Percentiles rank a stretch among this genome's conserved stretches.
Conservation (phyloP, 1,140 invertebrate species). For the Leptopilina clavipes region DNA sequence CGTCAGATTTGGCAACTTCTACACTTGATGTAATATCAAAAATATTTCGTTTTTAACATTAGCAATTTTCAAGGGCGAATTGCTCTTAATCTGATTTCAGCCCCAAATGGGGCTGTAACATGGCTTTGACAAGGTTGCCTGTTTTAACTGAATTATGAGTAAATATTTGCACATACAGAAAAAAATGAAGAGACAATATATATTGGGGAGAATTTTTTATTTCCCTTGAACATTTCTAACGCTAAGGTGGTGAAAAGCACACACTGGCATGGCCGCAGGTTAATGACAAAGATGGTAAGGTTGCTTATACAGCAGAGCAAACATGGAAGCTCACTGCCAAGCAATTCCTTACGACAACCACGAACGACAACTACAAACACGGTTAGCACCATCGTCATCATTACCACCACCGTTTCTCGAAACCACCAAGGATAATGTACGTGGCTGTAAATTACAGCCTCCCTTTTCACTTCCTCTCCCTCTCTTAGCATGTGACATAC, state of each 20-base stretch:
- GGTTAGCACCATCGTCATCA: slow-evolving; percentile 51
- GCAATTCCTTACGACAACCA: slow-evolving; percentile 59
- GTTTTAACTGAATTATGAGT: no score
- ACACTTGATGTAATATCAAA: no score
- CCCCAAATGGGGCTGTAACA: no score
- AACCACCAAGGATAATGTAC: slow-evolving; percentile 62
- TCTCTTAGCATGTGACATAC: slow-evolving; percentile 45
- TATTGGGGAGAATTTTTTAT: neutral
- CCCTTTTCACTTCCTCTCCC: slow-evolving; percentile 45
- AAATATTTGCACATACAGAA: no score
- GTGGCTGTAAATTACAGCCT: slow-evolving; percentile 59
- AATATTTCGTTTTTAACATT: no score
- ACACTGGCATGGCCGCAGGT: slow-evolving; percentile 42
- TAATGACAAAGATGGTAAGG: slow-evolving; percentile 49
- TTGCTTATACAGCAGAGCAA: slow-evolving; percentile 47
- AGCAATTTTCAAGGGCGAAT: no score
- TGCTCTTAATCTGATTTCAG: no score
- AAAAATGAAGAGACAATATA: no score
- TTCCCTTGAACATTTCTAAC: neutral
- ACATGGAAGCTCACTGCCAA: slow-evolving; percentile 46
- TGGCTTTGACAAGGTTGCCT: no score
- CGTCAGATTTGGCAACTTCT: no score
- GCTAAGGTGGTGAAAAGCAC: neutral
- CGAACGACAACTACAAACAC: slow-evolving; percentile 48
- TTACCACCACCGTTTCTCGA: slow-evolving; percentile 53